A percentile compares a stretch with the other conserved stretches of the same genome.
These are phyloP conservation scores for Xiphias gladius DNA, from an alignment of 2,113 vertebrate species.

Conservation along the genomic window DNA sequence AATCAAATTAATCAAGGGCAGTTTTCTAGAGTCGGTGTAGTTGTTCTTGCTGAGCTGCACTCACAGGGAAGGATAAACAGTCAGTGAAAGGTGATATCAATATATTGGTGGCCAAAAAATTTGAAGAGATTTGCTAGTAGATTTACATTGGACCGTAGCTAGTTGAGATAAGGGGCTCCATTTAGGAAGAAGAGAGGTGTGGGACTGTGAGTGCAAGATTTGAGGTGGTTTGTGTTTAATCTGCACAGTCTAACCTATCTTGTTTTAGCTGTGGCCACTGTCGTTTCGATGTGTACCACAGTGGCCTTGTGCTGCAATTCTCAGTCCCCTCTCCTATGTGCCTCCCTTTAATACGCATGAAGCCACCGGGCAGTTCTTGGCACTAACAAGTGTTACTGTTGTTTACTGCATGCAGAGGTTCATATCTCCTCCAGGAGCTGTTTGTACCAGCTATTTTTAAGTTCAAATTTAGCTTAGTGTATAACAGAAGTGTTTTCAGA, in stretches of 20 bases:
- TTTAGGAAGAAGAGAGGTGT: conserved; percentile 42
- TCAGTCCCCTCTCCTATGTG: conserved; percentile 1
- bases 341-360: conserved; percentile 27
- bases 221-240: conserved; percentile 45
- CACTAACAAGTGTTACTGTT: conserved; percentile 19
- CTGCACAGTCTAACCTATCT: conserved; percentile 8
- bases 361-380: background rate
- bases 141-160: conserved; percentile 56
- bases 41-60: conserved; percentile 33
- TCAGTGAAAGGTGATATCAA: conserved; percentile 51
- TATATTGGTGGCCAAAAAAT: conserved; percentile 39
- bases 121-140: conserved; percentile 31
- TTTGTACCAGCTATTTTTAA: background rate
- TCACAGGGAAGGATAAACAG: conserved; percentile 44
- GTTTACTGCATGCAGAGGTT: conserved; percentile 7
- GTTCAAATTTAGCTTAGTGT: background rate
- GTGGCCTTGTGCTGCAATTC: background rate
- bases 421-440: background rate
- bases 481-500: background rate
- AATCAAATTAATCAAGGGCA: conserved; percentile 55
- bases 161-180: conserved; percentile 46
- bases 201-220: conserved; percentile 37
- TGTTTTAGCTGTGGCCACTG: conserved; percentile 28
- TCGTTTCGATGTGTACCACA: background rate
- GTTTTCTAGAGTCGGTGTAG: conserved; percentile 45